phyloP scores from a whole-genome alignment of 2,888 invertebrate genomes.

The Frankliniella fusca region DNA sequence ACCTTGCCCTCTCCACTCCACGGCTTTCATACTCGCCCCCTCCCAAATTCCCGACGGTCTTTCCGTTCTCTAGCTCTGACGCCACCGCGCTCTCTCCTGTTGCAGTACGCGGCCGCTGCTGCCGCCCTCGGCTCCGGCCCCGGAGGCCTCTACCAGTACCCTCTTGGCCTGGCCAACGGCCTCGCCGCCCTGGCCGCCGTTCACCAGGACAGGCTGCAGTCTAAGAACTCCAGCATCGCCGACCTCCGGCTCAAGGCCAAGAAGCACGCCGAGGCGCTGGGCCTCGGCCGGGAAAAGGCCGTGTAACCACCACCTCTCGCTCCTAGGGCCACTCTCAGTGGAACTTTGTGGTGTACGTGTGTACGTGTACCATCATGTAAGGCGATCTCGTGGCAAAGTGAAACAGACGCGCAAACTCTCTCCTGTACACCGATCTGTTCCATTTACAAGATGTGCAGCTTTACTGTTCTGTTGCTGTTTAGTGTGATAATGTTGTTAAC shows the following conservation, averaged over 20 bases:
- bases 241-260: slow-evolving; percentile 90
- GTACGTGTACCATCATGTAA: background rate
- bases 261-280: slow-evolving; percentile 86
- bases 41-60: background rate
- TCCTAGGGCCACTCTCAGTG: too few species aligned
- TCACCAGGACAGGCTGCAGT: slow-evolving; percentile 52
- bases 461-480: background rate
- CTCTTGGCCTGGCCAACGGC: slow-evolving; percentile 48
- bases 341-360: too few species aligned
- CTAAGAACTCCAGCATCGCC: slow-evolving; percentile 88
- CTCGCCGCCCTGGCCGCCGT: slow-evolving; percentile 77
- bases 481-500: background rate
- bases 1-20: too few species aligned
- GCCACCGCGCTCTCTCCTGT: slow-evolving; percentile 33
- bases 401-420: background rate
- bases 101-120: slow-evolving; percentile 62
- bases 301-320: slow-evolving; percentile 3
- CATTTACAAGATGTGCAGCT: background rate
- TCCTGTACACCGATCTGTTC: background rate
- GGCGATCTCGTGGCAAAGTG: too few species aligned
- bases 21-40: too few species aligned
- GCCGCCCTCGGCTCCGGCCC: slow-evolving; percentile 49
- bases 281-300: slow-evolving; percentile 41
- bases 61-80: background rate
- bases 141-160: slow-evolving; percentile 10